phyloP scores from a whole-genome alignment of 2,797 vertebrate species.

The Selene dorsalis region DNA sequence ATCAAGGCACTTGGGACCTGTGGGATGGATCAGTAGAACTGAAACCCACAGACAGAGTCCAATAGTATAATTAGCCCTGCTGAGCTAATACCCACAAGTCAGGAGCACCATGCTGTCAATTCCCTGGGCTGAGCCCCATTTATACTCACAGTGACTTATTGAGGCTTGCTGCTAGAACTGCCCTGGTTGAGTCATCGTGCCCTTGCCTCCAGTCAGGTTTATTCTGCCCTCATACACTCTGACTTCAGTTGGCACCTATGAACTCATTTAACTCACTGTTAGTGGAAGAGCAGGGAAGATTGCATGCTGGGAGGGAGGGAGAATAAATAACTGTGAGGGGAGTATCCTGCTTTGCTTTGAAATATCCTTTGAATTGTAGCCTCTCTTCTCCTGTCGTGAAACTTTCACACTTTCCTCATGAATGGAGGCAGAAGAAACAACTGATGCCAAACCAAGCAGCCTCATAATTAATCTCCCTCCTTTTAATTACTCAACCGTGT shows the following conservation, averaged over 20 bases:
- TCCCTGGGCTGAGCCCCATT: constrained; percentile 46
- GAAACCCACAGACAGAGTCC: constrained; percentile 51
- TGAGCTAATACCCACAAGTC: constrained; percentile 65
- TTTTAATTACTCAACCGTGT: constrained; percentile 61
- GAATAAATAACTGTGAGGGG: constrained; percentile 49
- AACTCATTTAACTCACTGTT: constrained; percentile 63
- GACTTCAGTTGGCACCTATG: constrained; percentile 65
- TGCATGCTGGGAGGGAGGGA: constrained; percentile 4
- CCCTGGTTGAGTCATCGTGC: constrained; percentile 64
- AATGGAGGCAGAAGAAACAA: constrained; percentile 16
- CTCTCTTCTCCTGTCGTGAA: background rate
- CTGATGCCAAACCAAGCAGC: constrained; percentile 25
- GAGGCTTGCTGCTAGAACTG: constrained; percentile 56
- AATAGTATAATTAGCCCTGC: constrained; percentile 64
- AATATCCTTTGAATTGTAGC: constrained; percentile 31
- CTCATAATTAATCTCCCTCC: constrained; percentile 50
- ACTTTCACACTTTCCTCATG: background rate
- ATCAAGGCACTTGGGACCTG: constrained; percentile 2
- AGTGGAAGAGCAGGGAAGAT: constrained; percentile 39
- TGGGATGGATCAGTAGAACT: constrained; percentile 38
- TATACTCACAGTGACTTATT: constrained; percentile 62
- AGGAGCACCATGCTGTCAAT: constrained; percentile 55
- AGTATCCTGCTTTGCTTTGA: constrained; percentile 28
- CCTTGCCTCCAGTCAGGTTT: constrained; percentile 72
- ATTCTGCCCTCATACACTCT: constrained; percentile 59